These are phyloP conservation scores for Orthonychiurus folsomi DNA, from an alignment of 2,888 invertebrate species.

Conservation along the genomic window DNA sequence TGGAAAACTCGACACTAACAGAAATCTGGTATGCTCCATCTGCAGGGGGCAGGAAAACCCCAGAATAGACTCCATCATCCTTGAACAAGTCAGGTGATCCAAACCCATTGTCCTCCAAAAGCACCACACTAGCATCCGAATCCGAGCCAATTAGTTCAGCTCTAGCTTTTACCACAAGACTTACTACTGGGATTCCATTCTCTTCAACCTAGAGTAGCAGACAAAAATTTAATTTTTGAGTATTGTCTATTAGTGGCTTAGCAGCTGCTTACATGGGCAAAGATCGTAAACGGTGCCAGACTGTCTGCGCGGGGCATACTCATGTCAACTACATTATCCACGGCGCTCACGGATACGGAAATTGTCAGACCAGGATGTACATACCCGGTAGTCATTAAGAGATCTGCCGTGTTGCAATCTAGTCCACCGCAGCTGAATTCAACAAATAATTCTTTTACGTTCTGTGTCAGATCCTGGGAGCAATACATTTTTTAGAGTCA, in stretches of 20 bases:
- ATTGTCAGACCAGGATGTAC: too few relatives aligned
- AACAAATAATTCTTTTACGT: neutral
- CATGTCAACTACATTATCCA: too few relatives aligned
- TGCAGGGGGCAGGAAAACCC: neutral
- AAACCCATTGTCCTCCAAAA: neutral
- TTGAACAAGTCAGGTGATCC: neutral
- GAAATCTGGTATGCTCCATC: neutral
- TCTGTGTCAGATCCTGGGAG: neutral
- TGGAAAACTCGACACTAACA: neutral
- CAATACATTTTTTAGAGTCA: neutral
- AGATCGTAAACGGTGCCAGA: too few relatives aligned
- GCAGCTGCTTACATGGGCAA: too few relatives aligned
- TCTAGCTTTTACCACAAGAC: neutral
- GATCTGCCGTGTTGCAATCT: neutral
- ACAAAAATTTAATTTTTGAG: too few relatives aligned
- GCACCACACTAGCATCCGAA: neutral
- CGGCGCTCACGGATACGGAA: too few relatives aligned
- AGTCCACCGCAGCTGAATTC: neutral
- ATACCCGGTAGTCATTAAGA: neutral
- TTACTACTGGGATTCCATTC: neutral
- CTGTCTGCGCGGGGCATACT: too few relatives aligned
- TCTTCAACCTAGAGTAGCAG: too few relatives aligned
- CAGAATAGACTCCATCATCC: neutral
- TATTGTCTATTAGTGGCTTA: neutral
- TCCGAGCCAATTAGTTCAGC: neutral